phyloP scores from a whole-genome alignment of 2,113 vertebrate species.

The Atherinomorus stipes region DNA sequence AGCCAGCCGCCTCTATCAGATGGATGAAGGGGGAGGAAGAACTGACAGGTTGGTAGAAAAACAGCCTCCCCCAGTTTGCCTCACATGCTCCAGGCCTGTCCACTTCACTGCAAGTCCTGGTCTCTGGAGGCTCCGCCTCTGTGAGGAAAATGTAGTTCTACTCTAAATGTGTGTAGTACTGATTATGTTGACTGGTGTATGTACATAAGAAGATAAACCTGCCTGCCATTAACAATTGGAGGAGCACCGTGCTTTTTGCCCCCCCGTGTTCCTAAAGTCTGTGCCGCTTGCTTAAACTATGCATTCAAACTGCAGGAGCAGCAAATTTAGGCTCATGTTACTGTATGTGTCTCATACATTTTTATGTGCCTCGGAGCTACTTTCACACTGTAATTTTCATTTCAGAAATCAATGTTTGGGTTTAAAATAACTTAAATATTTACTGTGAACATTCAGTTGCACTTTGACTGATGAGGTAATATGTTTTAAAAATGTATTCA shows the following conservation, averaged over 20 bases:
- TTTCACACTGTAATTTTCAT: conserved; percentile 7
- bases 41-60: conserved; percentile 86
- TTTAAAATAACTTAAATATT: conserved; percentile 46
- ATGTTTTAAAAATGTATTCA: conserved; percentile 10
- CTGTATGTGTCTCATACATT: conserved; percentile 26
- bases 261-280: not conserved
- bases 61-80: conserved; percentile 65
- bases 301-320: conserved; percentile 26
- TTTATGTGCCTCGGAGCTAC: conserved; percentile 11
- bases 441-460: conserved; percentile 17
- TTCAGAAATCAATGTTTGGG: conserved; percentile 20
- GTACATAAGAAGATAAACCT: conserved; percentile 44
- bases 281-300: conserved; percentile 29
- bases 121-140: conserved; percentile 37
- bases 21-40: conserved; percentile 98
- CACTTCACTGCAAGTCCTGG: conserved; percentile 24
- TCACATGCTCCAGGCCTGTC: conserved; percentile 55
- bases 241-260: not conserved
- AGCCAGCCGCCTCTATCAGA: conserved; percentile 93
- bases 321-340: conserved; percentile 10
- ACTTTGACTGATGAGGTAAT: conserved; percentile 10
- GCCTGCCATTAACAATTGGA: conserved; percentile 8
- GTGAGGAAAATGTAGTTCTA: conserved; percentile 33
- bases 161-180: conserved; percentile 42
- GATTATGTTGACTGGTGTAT: conserved; percentile 58